A percentile compares a stretch with the other conserved stretches of the same genome.
These are phyloP conservation scores for Neria commutata DNA, from an alignment of 2,888 invertebrate genomes.

Conservation along the genomic window DNA sequence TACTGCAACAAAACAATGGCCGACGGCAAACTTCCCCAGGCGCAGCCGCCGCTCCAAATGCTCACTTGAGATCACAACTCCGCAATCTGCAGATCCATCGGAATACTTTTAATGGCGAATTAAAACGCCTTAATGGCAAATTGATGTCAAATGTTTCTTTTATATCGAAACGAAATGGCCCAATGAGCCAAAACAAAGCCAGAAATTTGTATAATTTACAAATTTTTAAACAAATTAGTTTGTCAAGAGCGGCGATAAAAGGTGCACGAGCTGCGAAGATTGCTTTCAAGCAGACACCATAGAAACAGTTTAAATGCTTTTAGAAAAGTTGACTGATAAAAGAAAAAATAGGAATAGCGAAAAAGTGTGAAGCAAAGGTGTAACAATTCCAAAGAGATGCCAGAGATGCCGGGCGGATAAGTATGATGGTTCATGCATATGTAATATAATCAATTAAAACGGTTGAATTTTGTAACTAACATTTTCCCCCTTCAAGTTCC, in stretches of 20 bases:
- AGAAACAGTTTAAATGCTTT: no score
- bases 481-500: no score
- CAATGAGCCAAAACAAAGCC: not conserved
- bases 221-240: conserved; percentile 22
- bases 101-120: not conserved
- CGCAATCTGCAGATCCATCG: not conserved
- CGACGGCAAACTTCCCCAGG: not conserved
- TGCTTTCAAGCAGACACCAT: no score
- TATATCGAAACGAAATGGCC: not conserved
- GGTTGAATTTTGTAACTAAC: no score
- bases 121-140: conserved; percentile 17
- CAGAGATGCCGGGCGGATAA: no score
- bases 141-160: conserved; percentile 18
- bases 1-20: not conserved
- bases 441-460: no score
- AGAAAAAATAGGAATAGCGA: no score
- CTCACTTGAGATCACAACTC: not conserved
- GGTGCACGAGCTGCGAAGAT: no score
- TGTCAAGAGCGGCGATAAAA: conserved; percentile 6
- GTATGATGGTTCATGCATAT: no score
- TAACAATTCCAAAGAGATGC: no score
- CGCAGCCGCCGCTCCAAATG: not conserved
- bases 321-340: no score
- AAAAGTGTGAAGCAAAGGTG: no score
- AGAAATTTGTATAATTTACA: conserved; percentile 18